Conservation (phyloP, 2,888 invertebrate genomes). For the Caradrina clavipalpis region DNA sequence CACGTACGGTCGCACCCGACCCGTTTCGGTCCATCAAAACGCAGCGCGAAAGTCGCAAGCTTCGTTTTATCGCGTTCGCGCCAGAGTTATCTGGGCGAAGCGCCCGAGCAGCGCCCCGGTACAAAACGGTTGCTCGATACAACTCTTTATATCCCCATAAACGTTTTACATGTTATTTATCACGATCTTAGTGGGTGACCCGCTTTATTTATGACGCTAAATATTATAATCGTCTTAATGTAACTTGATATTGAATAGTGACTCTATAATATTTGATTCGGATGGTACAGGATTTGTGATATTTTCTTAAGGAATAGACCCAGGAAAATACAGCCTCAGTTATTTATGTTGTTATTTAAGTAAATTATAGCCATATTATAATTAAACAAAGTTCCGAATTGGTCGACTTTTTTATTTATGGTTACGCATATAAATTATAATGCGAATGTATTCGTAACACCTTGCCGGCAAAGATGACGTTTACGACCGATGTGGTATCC, state of each 20-base stretch:
- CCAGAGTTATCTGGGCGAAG: slow-evolving; percentile 71
- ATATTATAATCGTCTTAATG: slow-evolving; percentile 59
- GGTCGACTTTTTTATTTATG: slow-evolving; percentile 72
- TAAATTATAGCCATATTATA: slow-evolving; percentile 52
- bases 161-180: slow-evolving; percentile 76
- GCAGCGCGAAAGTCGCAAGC: slow-evolving; percentile 74
- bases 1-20: slow-evolving; percentile 63
- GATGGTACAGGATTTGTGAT: slow-evolving; percentile 6
- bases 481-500: slow-evolving; percentile 78
- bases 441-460: slow-evolving; percentile 77
- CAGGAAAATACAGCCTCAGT: background rate
- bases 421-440: slow-evolving; percentile 72
- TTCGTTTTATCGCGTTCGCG: slow-evolving; percentile 80
- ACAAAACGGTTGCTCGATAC: slow-evolving; percentile 73
- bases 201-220: slow-evolving; percentile 64
- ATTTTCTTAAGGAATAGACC: background rate
- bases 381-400: slow-evolving; percentile 60
- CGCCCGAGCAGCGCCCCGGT: slow-evolving; percentile 65
- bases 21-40: slow-evolving; percentile 79
- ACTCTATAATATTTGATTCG: slow-evolving; percentile 12
- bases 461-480: slow-evolving; percentile 76
- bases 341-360: slow-evolving; percentile 50
- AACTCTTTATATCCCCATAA: slow-evolving; percentile 74
- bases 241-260: slow-evolving; percentile 49
- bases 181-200: slow-evolving; percentile 69